Percentiles rank a stretch among this genome's conserved stretches.
Conservation (phyloP, 2,113 vertebrate species). For the Anoplopoma fimbria region DNA sequence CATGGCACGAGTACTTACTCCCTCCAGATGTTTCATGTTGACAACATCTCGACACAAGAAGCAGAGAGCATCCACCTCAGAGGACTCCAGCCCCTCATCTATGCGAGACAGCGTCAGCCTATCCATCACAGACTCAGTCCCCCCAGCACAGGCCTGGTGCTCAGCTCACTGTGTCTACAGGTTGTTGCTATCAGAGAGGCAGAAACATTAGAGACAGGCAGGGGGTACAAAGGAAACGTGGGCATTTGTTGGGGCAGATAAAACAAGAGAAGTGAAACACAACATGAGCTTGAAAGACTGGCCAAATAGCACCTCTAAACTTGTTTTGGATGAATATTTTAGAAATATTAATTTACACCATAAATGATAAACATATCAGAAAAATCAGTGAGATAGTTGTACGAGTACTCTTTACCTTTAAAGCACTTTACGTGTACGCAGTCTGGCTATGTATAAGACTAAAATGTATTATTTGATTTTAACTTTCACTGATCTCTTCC, state of each 20-base stretch:
- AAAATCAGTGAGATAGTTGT: not conserved
- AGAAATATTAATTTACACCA: not conserved
- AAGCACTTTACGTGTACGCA: not conserved
- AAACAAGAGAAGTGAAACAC: not conserved
- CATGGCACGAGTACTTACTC: constrained; percentile 36
- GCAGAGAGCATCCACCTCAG: constrained; percentile 78
- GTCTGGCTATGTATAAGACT: not conserved
- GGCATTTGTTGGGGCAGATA: not conserved
- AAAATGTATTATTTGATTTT: not conserved
- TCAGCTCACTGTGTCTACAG: not conserved
- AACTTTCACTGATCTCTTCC: not conserved
- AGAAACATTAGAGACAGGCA: not conserved
- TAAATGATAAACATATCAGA: not conserved
- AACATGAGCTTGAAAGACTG: not conserved
- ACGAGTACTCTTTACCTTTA: not conserved
- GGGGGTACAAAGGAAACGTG: not conserved
- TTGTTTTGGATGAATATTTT: not conserved
- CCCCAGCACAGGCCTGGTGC: not conserved
- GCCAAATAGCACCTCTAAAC: not conserved
- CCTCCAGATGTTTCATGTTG: constrained; percentile 71
- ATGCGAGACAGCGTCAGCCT: constrained; percentile 56
- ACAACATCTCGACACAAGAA: constrained; percentile 81
- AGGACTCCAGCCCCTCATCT: constrained; percentile 71
- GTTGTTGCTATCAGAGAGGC: not conserved
- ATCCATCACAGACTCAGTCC: constrained; percentile 64